Base-by-base conservation (phyloP, 2,888 invertebrate genomes). In the Stictocephala bisonia region DNA sequence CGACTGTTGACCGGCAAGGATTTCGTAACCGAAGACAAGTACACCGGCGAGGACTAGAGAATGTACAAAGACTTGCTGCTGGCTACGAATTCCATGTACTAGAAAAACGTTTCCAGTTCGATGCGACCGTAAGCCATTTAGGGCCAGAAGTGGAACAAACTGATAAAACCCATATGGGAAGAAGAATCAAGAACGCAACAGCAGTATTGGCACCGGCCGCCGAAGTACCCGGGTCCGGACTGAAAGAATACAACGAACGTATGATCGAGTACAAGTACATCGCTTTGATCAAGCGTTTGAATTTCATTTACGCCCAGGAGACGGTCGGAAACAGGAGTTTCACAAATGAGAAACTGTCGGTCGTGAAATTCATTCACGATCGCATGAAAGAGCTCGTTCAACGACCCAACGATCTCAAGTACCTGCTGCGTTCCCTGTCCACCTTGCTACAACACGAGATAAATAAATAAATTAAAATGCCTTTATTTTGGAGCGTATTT, bases 201-300 rank as follows among this genome's bases (percentile, higher is more conserved):
- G n/a, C n/a, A n/a, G n/a, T n/a, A n/a, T n/a, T n/a, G n/a, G n/a
- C n/a, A n/a, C n/a, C n/a, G n/a, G n/a, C n/a, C n/a, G 22, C 18
- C 11, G 9, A 41, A 7, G 6, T 20, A 4, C 2, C 50, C 9
- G 68, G 48, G 24, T 50, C 68, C 26, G 48, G 48, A 48, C 50
- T 68, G n/a, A 20, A 24, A 6, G 7, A 26, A 2, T 68, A 26
- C 11, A 68, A 11, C 3, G n/a, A 13, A n/a, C 29, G 26, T 22
- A 48, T 26, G 26, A 68, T 48, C 11, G 68, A 68, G 26, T 68
- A 68, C 20, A 68, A 18, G n/a, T 68, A 68, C 27, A 44, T 68
- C 22, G 40, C 35, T 20, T 20, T 64, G 2, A n/a, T 68, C 9
- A 48, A 15, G 1, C 41, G 68, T 20, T 50, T 68, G 26, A 44